Evolutionary conservation across 64 coral and sea anemone genomes (phyloP), one percentile per base, ranked within the genome.

Genomic region (Pocillopora verrucosa): DNA sequence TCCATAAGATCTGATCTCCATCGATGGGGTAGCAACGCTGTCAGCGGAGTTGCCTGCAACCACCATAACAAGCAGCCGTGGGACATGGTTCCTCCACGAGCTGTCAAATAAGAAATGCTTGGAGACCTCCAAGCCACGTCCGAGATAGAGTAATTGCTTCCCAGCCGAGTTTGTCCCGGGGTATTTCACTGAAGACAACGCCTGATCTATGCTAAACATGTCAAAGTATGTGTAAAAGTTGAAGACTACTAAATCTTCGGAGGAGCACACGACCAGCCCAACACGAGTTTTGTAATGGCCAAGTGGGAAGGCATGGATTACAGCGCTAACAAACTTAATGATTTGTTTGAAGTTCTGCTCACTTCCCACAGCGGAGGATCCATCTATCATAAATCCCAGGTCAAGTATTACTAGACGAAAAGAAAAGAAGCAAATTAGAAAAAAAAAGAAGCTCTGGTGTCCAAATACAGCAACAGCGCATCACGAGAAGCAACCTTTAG

Each of bases 181-280:
- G 59, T 90, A 97, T 26, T 97, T 91, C 0, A 97, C 91, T 12
- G 84, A 88, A 22, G 78, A 87, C 16, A 96, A 74, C 1, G 94
- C 94, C 56, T 93, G 83, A 78, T 92, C 86, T 84, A 96, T 93
- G 80, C 93, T 96, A 9, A 86, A 73, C 38, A 92, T 92, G 60
- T 96, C 94, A 16, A 89, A 96, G 77, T 93, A 96, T 1, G 94
- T 96, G 82, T 96, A 91, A 35, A 96, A 96, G 34, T 96, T 96
- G 62, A 96, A 96, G 73, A 96, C 93, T 19, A 93, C 94, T 74
- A 97, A 97, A 2, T 91, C 91, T 36, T 93, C 95, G 30, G 93
- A 61, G 15, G 95, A 97, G 25, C 88, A 97, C 1, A 97, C 78
- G 4, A 78, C 95, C 2, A 97, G 34, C 35, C 91, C 95, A 4